Conservation (phyloP, 2,888 invertebrate species). For the Drosophila lacicola region DNA sequence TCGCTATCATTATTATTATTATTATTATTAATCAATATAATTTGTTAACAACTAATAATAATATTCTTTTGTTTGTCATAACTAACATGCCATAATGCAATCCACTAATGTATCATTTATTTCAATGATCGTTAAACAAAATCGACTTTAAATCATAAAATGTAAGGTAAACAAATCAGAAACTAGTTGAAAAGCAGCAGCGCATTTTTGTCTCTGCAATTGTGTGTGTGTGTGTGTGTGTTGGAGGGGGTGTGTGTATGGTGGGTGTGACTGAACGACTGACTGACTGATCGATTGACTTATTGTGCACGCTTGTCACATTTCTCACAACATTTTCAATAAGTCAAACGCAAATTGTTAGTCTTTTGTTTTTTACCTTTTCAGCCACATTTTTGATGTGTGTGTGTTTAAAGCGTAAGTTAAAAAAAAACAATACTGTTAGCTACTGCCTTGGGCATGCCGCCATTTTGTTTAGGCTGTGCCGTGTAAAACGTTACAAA, state of each 20-base stretch:
- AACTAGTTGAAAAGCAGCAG: slow-evolving; percentile 70
- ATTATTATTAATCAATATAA: slow-evolving; percentile 74
- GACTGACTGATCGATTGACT: slow-evolving; percentile 14
- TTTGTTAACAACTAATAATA: slow-evolving; percentile 81
- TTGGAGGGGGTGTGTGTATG: slow-evolving; percentile 15
- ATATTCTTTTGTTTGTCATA: slow-evolving; percentile 73
- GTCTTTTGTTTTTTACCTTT: slow-evolving; percentile 19
- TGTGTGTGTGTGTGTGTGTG: slow-evolving; percentile 24
- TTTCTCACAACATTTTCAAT: slow-evolving; percentile 32
- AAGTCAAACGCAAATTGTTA: slow-evolving; percentile 13
- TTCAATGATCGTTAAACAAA: slow-evolving; percentile 68
- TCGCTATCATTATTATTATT: slow-evolving; percentile 52
- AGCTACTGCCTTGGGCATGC: slow-evolving; percentile 71
- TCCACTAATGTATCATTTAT: slow-evolving; percentile 74
- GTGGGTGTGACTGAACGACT: slow-evolving; percentile 28
- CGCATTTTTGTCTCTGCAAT: slow-evolving; percentile 43
- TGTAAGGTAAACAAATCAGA: slow-evolving; percentile 63
- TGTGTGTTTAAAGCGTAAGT: slow-evolving; percentile 56
- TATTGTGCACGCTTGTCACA: slow-evolving; percentile 6
- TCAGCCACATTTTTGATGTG: slow-evolving; percentile 28
- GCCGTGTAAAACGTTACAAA: slow-evolving; percentile 74
- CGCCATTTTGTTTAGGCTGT: slow-evolving; percentile 53
- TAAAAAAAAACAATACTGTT: slow-evolving; percentile 73
- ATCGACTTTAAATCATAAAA: slow-evolving; percentile 46
- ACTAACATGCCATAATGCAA: slow-evolving; percentile 82